These are phyloP conservation scores for Oenanthe oenanthe DNA, from an alignment of 2,113 vertebrate species.

Conservation along the genomic window DNA sequence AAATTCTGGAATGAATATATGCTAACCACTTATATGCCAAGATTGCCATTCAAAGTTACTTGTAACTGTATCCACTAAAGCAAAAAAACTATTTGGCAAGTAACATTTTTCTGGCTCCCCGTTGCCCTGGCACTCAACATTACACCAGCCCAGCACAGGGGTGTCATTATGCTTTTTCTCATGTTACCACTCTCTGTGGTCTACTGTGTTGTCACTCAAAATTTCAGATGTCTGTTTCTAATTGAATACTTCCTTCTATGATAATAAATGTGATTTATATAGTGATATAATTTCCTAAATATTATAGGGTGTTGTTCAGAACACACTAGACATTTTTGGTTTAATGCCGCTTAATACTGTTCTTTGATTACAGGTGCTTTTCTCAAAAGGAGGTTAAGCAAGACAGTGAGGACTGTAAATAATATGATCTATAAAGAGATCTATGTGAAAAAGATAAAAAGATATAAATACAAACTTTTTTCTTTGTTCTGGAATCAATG, in stretches of 20 bases:
- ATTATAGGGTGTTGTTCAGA: not conserved
- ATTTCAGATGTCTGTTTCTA: constrained; percentile 13
- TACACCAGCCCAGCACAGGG: not conserved
- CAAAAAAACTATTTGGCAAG: constrained; percentile 15
- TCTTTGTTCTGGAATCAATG: not conserved
- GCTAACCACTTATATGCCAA: not conserved
- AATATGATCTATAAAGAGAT: not conserved
- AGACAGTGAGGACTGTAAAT: not conserved
- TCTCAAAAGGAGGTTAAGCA: not conserved
- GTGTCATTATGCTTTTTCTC: not conserved
- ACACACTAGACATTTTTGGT: not conserved
- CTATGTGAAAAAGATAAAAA: not conserved
- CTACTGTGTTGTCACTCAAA: not conserved
- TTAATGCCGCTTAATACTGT: not conserved
- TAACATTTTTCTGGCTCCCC: not conserved
- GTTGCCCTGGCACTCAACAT: not conserved
- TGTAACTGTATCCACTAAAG: constrained; percentile 13
- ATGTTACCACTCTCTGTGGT: not conserved
- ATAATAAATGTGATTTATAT: not conserved
- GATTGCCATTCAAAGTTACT: constrained; percentile 11
- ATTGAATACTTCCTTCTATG: constrained; percentile 16
- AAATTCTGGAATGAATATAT: constrained; percentile 20
- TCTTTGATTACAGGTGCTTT: not conserved
- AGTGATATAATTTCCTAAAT: not conserved
- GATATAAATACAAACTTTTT: not conserved